Evolutionary conservation across 1,140 invertebrate species (phyloP).

Genomic region (Pantala flavescens): DNA sequence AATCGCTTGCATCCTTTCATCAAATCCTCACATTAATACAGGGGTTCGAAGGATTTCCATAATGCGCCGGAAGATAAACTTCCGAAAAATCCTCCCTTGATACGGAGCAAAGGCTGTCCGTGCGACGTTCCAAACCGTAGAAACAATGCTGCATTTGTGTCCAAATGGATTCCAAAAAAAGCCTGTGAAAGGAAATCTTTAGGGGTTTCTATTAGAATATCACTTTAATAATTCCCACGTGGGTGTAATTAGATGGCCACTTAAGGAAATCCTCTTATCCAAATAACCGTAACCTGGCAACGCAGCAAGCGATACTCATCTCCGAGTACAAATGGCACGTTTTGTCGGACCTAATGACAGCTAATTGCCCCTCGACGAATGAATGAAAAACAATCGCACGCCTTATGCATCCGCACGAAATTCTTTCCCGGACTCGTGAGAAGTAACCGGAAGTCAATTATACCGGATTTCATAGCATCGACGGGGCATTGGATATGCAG

Average conservation of each 20-base stretch:
- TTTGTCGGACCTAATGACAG: background rate
- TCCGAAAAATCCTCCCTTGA: too few relatives aligned
- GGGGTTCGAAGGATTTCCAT: too few relatives aligned
- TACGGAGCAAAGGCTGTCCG: too few relatives aligned
- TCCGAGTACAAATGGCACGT: background rate
- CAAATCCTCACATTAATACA: too few relatives aligned
- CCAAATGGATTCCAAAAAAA: too few relatives aligned
- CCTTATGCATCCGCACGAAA: background rate
- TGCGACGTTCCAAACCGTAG: too few relatives aligned
- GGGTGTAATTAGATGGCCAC: background rate
- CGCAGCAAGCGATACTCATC: background rate
- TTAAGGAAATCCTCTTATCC: background rate
- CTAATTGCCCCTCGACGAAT: conserved; percentile 4
- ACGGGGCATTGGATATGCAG: background rate
- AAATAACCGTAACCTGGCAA: background rate
- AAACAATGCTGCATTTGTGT: too few relatives aligned
- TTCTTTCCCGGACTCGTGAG: background rate
- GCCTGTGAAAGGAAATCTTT: too few relatives aligned
- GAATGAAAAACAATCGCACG: conserved; percentile 1
- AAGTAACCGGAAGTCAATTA: background rate
- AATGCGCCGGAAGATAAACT: too few relatives aligned
- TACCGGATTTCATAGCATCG: background rate
- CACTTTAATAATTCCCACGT: background rate
- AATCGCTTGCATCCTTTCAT: too few relatives aligned
- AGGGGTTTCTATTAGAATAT: too few relatives aligned